Percentiles rank a stretch among this genome's conserved stretches.
Conservation (phyloP, 2,888 invertebrate genomes). For the Acheta domesticus region DNA sequence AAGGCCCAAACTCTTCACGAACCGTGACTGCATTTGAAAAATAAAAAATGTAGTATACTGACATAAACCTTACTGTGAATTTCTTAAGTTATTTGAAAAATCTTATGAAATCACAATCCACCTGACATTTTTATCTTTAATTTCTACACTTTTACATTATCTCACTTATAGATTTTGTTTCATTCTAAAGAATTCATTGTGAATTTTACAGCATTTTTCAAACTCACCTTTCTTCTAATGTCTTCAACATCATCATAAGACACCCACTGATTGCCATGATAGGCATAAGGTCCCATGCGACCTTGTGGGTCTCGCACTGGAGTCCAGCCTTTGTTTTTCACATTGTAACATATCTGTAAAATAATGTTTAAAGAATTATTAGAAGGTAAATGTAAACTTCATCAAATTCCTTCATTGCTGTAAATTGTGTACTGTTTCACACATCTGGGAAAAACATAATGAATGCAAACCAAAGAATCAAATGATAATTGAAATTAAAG, state of each 20-base stretch:
- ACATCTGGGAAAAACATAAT: not conserved
- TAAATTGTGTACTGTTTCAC: not conserved
- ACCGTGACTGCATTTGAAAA: slow-evolving; percentile 49
- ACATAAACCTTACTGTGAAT: no score
- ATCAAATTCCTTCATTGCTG: not conserved
- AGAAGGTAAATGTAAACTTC: not conserved
- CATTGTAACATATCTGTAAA: slow-evolving; percentile 60
- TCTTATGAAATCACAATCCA: no score
- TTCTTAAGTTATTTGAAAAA: no score
- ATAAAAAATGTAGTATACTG: not conserved
- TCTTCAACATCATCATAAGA: slow-evolving; percentile 67
- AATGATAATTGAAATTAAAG: no score
- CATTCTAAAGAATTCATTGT: no score
- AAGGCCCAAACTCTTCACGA: slow-evolving; percentile 56
- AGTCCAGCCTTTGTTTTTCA: slow-evolving; percentile 58
- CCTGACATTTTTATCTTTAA: no score
- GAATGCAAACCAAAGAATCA: no score
- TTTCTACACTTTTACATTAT: no score
- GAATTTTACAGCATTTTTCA: not conserved
- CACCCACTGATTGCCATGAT: slow-evolving; percentile 71
- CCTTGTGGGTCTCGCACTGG: slow-evolving; percentile 60
- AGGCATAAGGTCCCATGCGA: slow-evolving; percentile 69
- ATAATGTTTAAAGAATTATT: slow-evolving; percentile 28
- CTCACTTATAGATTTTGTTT: no score
- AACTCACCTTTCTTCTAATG: slow-evolving; percentile 55